Base-by-base conservation (phyloP, 2,113 vertebrate species). In the Mesoclemmys tuberculata region DNA sequence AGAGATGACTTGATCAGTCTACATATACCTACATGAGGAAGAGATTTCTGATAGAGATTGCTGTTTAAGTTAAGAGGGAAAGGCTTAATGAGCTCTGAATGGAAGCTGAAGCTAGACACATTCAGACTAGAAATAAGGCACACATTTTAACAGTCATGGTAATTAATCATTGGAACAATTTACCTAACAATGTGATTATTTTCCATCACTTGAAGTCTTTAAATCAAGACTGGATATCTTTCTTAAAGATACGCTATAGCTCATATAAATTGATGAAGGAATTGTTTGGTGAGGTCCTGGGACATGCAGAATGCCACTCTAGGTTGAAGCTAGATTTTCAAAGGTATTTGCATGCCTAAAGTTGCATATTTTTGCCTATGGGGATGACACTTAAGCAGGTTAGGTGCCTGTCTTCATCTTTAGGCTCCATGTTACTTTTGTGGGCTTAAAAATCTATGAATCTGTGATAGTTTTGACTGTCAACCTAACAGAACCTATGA, bases 211-310 rank as follows among this genome's bases (percentile, higher is more conserved):
- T 29, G 16, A 18, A 51, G 3, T 80, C 48, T 91, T n/a, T 35
- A 2, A 68, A 56, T 2, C 1, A 22, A 31, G 24, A 1, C 0
- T n/a, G 27, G 5, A 74, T 29, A 68, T 12, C 4, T 78, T 4
- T 2, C 51, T 49, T 35, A 52, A 78, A 44, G 85, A 77, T 22
- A 27, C 26, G 5, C 5, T 49, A 6, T 31, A 58, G 48, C 10
- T 88, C 35, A 56, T 31, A 74, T 41, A 41, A 81, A 2, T 31
- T 74, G 2, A 22, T 49, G 49, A 11, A 92, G 31, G 1, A 0
- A 4, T 9, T 2, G 2, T 8, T 14, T 2, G 6, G 6, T 41
- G 78, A 52, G 41, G 75, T 2, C 52, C 41, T 87, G 46, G 22
- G 46, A 1, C 0, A 4, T 48, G 3, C 8, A 74, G 71, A 74